Base-by-base conservation (phyloP, 2,888 invertebrate species). In the Chloromyia formosa region DNA sequence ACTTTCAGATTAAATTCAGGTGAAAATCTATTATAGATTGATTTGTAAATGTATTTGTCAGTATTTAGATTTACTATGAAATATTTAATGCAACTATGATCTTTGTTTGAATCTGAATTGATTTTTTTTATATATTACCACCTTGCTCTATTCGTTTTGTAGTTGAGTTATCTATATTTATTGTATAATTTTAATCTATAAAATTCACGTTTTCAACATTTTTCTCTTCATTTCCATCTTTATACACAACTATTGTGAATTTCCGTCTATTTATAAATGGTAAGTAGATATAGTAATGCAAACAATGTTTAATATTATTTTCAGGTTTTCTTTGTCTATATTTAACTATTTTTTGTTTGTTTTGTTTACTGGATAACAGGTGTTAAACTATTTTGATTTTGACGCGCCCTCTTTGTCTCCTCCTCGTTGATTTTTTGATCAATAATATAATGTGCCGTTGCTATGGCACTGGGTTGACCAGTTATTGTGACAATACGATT, bases 401-500 rank as follows among this genome's bases (percentile, higher is more conserved):
- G 95, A 84, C 95, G 91, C 83, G 95, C 94, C 86, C 97, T 91
- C 88, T 97, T 97, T 81, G 93, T 88, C 89, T 97, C 97, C 89
- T 97, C 97, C 88, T 97, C 96, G 86, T 91, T 92, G 87, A 97
- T 95, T 88, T 95, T 94, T 89, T 96, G 96, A 88, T 97, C 95
- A 88, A 97, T 97, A 88, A 97, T 92, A 89, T 92, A 95, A 86
- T 95, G 94, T 86, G 97, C 97, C 86, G 93, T 93, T 86, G 90
- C 90, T 87, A 97, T 96, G 87, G 95, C 93, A 86, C 91, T 91
- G 83, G 92, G 90, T 83, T 92, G 91, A 87, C 97, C 97, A 83
- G 94, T 93, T 87, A 97, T 96, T 86, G 97, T 96, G 80, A 97
- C 97, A 87, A 97, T 95, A 84, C 97, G 93, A 89, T 97, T 97